phyloP scores from a whole-genome alignment of 1,140 invertebrate genomes.

The Lepidurus couesii region DNA sequence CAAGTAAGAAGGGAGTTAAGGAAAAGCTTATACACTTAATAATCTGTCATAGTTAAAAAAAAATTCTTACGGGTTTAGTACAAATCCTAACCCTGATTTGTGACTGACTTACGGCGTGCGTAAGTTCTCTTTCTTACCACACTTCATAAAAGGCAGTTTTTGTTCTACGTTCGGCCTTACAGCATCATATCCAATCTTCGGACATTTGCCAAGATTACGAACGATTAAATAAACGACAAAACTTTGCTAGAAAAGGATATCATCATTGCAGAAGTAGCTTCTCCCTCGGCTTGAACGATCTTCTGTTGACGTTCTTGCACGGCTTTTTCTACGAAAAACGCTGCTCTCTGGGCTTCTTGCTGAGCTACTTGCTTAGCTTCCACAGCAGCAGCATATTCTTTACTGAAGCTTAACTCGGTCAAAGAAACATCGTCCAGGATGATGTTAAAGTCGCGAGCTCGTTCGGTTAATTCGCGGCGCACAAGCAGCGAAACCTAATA shows the following conservation, averaged over 20 bases:
- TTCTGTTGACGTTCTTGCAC: slow-evolving; percentile 98
- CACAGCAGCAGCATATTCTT: slow-evolving; percentile 98
- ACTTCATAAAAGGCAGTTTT: slow-evolving; percentile 22
- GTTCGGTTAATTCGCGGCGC: slow-evolving; percentile 84
- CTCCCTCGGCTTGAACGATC: slow-evolving; percentile 99
- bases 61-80: not conserved
- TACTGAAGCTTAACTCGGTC: slow-evolving; percentile 96
- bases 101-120: not conserved
- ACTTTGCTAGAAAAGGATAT: slow-evolving; percentile 64
- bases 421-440: slow-evolving; percentile 99
- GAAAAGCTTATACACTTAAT: slow-evolving; percentile 43
- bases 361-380: slow-evolving; percentile 99
- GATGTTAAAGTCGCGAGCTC: slow-evolving; percentile 98
- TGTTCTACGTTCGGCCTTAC: slow-evolving; percentile 39
- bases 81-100: not conserved
- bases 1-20: slow-evolving; percentile 71
- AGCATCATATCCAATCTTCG: slow-evolving; percentile 33
- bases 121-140: not conserved
- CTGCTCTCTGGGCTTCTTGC: slow-evolving; percentile 97
- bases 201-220: slow-evolving; percentile 40
- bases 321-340: slow-evolving; percentile 95
- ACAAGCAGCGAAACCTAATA: slow-evolving; percentile 79
- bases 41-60: not conserved
- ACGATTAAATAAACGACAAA: slow-evolving; percentile 32
- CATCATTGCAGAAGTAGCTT: slow-evolving; percentile 97